phyloP scores from a whole-genome alignment of 1,140 invertebrate genomes.

The Heliconius himera region DNA sequence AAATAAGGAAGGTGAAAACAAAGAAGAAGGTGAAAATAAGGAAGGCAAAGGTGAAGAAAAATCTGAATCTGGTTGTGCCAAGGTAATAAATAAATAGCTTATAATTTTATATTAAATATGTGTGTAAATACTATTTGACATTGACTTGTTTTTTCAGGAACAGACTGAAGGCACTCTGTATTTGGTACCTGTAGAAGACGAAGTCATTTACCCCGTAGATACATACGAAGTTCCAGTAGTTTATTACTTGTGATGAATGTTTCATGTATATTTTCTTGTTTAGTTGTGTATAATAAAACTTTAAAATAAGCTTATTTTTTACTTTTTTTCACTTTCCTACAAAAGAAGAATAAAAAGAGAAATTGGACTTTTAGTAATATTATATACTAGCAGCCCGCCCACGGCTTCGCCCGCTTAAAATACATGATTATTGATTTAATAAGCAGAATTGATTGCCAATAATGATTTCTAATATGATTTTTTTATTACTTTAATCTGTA shows the following conservation, averaged over 20 bases:
- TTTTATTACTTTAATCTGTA: too few relatives aligned
- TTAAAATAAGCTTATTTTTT: background rate
- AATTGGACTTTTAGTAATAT: too few relatives aligned
- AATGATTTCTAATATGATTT: too few relatives aligned
- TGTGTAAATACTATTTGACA: too few relatives aligned
- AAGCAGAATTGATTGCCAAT: too few relatives aligned
- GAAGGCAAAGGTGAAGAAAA: conserved; percentile 6
- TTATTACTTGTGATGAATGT: conserved; percentile 15
- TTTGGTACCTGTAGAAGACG: conserved; percentile 7
- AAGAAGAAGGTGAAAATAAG: background rate
- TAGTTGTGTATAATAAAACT: background rate
- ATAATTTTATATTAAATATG: too few relatives aligned
- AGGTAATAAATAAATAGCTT: background rate
- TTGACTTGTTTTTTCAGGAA: conserved; percentile 1
- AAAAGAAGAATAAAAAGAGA: too few relatives aligned
- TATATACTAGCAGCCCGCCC: too few relatives aligned
- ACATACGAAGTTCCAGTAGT: conserved; percentile 8
- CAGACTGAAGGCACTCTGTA: background rate
- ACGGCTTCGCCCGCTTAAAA: too few relatives aligned
- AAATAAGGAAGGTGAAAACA: background rate
- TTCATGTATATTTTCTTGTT: background rate
- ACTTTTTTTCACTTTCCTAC: background rate
- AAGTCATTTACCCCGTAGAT: conserved; percentile 17
- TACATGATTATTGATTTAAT: too few relatives aligned
- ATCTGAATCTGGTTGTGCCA: background rate